phyloP scores from a whole-genome alignment of 2,888 invertebrate genomes.

The Labia minor region DNA sequence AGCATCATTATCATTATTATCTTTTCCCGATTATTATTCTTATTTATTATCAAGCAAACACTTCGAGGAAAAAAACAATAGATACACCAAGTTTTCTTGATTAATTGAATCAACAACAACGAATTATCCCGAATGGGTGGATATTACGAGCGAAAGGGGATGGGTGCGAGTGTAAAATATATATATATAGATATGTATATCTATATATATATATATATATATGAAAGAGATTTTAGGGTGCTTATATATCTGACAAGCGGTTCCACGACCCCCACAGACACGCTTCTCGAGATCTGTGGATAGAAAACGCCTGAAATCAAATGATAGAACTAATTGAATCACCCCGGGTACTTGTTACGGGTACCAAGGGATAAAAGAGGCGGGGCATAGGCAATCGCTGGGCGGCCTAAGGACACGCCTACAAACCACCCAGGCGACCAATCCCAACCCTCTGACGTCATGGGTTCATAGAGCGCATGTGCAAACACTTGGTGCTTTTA shows the following conservation, averaged over 20 bases:
- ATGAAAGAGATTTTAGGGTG: neutral
- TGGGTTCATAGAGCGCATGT: neutral
- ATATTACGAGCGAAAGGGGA: slow-evolving; percentile 18
- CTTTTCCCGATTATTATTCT: no score
- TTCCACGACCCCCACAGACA: neutral
- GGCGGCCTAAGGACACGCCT: neutral
- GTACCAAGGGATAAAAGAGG: neutral
- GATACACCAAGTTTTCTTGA: no score
- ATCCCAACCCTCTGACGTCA: neutral
- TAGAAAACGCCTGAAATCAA: slow-evolving; percentile 4
- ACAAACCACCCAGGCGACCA: neutral
- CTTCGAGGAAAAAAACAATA: no score
- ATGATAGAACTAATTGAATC: slow-evolving; percentile 13
- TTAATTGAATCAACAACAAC: no score
- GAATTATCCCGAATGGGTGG: neutral
- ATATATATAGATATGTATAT: no score
- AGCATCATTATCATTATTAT: no score
- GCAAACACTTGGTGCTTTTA: no score
- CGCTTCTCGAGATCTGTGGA: neutral
- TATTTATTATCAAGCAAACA: neutral
- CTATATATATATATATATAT: no score
- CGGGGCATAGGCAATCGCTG: neutral
- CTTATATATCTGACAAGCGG: neutral
- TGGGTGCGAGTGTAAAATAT: no score
- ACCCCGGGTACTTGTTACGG: neutral